Evolutionary conservation across 1,140 invertebrate species (phyloP), one percentile per base, ranked within the genome.

Genomic region (Belonocnema kinseyi): DNA sequence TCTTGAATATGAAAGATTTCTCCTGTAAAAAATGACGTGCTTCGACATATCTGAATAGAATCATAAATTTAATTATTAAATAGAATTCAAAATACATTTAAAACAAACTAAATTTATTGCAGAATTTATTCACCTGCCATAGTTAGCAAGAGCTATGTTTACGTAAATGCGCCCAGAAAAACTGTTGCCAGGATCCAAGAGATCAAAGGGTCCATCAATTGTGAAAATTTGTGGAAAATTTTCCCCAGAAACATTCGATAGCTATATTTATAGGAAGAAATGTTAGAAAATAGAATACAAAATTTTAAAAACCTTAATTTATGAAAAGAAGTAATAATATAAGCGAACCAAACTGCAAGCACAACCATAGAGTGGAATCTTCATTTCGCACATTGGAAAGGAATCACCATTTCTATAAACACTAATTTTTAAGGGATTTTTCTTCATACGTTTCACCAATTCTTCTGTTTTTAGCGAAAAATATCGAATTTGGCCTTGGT

Each of bases 111-210:
- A 3, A n/a, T 56, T 56, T 56, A n/a, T 56, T 56, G 8, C 8
- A 54, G 16, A 54, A 7, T 61, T 61, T 61, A 4, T 16, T 33
- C 16, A 33, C 58, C 58, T 61, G 58, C 26, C 58, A 16, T 26
- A 61, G 21, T 61, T 61, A 11, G 33, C 58, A 33, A 61, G 6
- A 61, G 19, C 11, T 33, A 21, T 13, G 12, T 61, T 61, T 40
- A 61, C 14, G 12, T 14, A 61, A 14, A 61, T 33, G 14, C 72
- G 13, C 0, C 83, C 83, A 1, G 82, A 76, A 14, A 74, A 74
- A 74, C 73, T 83, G 3, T 53, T 19, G 1, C 83, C 82, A 54
- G 76, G 19, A 73, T 85, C 83, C 0, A 77, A 14, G 4, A 85
- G 53, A 14, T 80, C 73, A 12, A 82, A 80, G 0, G 74, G 66